Conservation (phyloP, 2,113 vertebrate genomes). For the Myrmecophaga tridactyla region DNA sequence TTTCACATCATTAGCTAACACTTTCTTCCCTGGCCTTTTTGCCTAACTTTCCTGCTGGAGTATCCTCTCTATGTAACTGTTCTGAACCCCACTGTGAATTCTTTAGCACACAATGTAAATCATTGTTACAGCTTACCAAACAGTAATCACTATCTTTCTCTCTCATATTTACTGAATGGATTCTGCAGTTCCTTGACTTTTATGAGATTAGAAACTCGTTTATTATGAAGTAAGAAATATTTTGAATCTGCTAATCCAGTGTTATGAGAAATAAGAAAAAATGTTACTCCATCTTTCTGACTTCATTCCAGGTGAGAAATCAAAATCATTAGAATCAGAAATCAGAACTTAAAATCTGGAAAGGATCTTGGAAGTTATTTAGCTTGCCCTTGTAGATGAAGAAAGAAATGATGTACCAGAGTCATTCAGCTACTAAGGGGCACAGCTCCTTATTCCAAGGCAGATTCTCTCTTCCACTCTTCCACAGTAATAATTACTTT, state of each 20-base stretch:
- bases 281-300: background rate
- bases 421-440: background rate
- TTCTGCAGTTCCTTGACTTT: rapidly evolving
- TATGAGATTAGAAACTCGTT: background rate
- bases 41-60: rapidly evolving
- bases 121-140: background rate
- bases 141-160: no score
- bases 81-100: background rate
- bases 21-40: background rate
- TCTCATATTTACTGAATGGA: background rate
- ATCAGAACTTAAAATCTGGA: rapidly evolving
- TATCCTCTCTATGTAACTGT: no score
- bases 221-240: background rate
- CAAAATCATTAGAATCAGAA: background rate
- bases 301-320: background rate
- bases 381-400: no score
- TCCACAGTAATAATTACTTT: rapidly evolving
- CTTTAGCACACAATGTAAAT: background rate
- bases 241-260: background rate
- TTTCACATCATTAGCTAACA: rapidly evolving
- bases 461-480: background rate
- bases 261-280: background rate
- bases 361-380: no score
- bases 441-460: rapidly evolving
- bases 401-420: no score